Base-by-base conservation (phyloP, 2,888 invertebrate species). In the Heliconius cydno region DNA sequence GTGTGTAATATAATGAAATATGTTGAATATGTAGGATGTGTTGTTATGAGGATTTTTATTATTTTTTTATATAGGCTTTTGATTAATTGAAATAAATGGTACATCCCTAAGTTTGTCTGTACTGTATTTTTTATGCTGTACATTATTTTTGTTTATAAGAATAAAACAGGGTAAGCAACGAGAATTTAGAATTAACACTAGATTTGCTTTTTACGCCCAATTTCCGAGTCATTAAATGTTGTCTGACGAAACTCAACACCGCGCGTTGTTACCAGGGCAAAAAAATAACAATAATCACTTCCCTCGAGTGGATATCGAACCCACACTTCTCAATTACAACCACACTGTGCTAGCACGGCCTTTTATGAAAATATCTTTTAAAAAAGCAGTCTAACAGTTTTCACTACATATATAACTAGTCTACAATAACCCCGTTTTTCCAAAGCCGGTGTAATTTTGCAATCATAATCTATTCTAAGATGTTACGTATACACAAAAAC, bases 401-500 rank as follows among this genome's bases (percentile, higher is more conserved):
- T 28, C 34, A 46, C 28, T 19, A 9, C 46, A 34, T 34, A 34
- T 34, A 34, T 57, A 78, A 66, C 78, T n/a, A 66, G 78, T 73
- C 28, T 66, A 65, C 65, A 68, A 71, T 79, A 76, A 79, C 66
- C 79, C 30, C 68, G 71, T 73, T 75, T 79, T 68, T 68, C 46
- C 65, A 25, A 72, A 79, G 79, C 72, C 76, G 73, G 74, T 76
- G 70, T 78, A 72, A 80, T 80, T 84, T 80, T 82, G 84, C 83
- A 84, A 84, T 81, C 79, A 67, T 83, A 82, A 83, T 83, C 81
- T 82, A 82, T 82, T 84, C 79, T 82, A 80, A 83, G 79, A 80
- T 83, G 82, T 85, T 85, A 83, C 83, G 79, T 84, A 80, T 78
- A 78, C 76, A 81, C 78, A 84, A 82, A 84, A 83, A 85, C 80